A percentile compares a stretch with the other conserved stretches of the same genome.
Conservation (phyloP, 1,140 invertebrate genomes). For the Eriosoma lanigerum region DNA sequence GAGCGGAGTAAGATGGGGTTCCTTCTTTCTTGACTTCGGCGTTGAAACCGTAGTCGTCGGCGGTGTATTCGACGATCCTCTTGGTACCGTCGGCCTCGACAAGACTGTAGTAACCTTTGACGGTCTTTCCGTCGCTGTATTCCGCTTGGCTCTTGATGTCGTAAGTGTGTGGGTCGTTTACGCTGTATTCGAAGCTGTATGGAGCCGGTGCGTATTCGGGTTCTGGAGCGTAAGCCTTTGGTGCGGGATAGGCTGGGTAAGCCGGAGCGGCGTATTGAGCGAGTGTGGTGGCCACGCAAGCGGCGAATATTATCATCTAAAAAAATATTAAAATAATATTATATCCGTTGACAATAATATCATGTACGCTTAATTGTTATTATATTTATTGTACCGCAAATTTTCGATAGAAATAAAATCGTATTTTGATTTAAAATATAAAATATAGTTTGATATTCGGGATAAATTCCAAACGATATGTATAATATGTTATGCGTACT, state of each 20-base stretch:
- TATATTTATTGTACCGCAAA: no score
- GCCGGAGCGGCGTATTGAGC: slow-evolving; percentile 40
- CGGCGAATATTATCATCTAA: slow-evolving; percentile 53
- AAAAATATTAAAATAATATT: background rate
- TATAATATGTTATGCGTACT: no score
- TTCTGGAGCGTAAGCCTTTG: slow-evolving; percentile 50
- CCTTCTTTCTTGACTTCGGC: slow-evolving; percentile 57
- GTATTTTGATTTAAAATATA: no score
- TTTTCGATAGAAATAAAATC: no score
- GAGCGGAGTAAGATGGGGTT: slow-evolving; percentile 8
- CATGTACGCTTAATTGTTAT: no score
- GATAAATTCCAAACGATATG: no score
- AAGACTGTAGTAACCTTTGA: slow-evolving; percentile 61
- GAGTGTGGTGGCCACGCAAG: slow-evolving; percentile 52
- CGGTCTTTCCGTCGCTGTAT: slow-evolving; percentile 59
- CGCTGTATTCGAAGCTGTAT: slow-evolving; percentile 54
- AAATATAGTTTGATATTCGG: no score
- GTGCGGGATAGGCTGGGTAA: background rate
- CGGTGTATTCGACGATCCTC: slow-evolving; percentile 60
- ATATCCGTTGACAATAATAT: background rate
- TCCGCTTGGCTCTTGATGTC: slow-evolving; percentile 62
- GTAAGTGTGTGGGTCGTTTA: slow-evolving; percentile 62
- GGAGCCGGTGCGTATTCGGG: slow-evolving; percentile 52
- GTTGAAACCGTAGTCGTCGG: slow-evolving; percentile 60
- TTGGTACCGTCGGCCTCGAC: slow-evolving; percentile 60